A percentile compares a stretch with the other conserved stretches of the same genome.
Evolutionary conservation across 2,888 invertebrate species (phyloP).

Genomic region (Petrolisthes cinctipes): DNA sequence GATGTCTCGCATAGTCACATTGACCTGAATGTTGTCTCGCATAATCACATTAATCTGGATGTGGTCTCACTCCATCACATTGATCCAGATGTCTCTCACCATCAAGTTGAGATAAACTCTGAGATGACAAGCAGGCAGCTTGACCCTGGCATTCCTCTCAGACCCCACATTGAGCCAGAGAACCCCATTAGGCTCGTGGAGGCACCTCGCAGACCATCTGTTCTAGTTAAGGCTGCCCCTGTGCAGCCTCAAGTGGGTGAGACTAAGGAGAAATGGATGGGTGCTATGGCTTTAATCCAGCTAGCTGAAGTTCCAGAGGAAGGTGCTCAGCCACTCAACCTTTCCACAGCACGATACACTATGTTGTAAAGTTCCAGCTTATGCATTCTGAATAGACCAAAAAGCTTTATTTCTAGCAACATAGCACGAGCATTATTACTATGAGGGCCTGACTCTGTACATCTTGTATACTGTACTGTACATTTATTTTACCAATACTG

Average conservation of each 20-base stretch:
- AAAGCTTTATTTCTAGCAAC: not conserved
- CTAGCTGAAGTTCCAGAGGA: slow-evolving; percentile 70
- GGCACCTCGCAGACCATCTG: slow-evolving; percentile 31
- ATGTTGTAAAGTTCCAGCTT: slow-evolving; percentile 30
- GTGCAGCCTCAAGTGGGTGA: slow-evolving; percentile 68
- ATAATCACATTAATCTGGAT: not conserved
- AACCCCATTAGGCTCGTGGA: slow-evolving; percentile 6
- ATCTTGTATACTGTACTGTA: not conserved
- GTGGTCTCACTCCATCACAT: not conserved
- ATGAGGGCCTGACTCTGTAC: no score
- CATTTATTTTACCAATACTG: no score
- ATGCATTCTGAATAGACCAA: slow-evolving; percentile 11
- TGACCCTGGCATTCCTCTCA: slow-evolving; percentile 3
- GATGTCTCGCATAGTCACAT: not conserved
- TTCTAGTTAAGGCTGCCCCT: slow-evolving; percentile 43
- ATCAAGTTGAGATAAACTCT: not conserved
- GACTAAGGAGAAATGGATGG: slow-evolving; percentile 74
- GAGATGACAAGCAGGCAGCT: not conserved
- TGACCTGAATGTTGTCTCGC: not conserved
- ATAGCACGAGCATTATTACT: not conserved
- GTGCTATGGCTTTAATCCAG: slow-evolving; percentile 76
- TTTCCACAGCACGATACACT: slow-evolving; percentile 59
- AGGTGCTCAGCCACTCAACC: slow-evolving; percentile 62
- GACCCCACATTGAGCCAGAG: slow-evolving; percentile 9
- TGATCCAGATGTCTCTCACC: not conserved